Evolutionary conservation across 2,113 vertebrate genomes (phyloP).

Genomic region (Erinaceus europaeus): DNA sequence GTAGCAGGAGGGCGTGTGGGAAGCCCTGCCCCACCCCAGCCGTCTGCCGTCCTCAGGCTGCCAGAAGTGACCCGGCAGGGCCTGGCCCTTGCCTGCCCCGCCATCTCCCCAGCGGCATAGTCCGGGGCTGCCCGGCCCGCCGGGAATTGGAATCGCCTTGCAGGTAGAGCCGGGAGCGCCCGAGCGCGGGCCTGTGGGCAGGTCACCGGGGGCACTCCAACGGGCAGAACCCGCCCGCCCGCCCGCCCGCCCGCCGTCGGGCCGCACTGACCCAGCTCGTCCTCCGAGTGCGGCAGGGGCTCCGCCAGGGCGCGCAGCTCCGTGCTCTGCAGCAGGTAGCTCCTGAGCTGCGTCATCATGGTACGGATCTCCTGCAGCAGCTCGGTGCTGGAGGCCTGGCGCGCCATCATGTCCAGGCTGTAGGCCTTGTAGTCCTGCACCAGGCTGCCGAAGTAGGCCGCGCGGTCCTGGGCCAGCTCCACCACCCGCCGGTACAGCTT

Average conservation of each 20-base stretch:
- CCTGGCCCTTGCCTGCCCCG: no score
- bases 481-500: slow-evolving; percentile 94
- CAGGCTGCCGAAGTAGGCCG: slow-evolving; percentile 94
- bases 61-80: no score
- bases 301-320: slow-evolving; percentile 92
- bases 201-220: no score
- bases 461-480: slow-evolving; percentile 91
- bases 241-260: not conserved
- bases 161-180: no score
- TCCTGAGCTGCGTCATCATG: slow-evolving; percentile 99
- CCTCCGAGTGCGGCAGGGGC: slow-evolving; percentile 80
- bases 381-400: slow-evolving; percentile 92
- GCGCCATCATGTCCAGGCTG: slow-evolving; percentile 93
- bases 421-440: slow-evolving; percentile 93
- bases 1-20: no score
- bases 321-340: slow-evolving; percentile 94
- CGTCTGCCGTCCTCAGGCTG: no score
- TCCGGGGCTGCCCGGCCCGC: no score
- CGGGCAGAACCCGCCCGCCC: no score
- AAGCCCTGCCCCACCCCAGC: no score
- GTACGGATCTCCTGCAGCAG: slow-evolving; percentile 97
- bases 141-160: no score
- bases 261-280: slow-evolving; percentile 85
- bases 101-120: no score
- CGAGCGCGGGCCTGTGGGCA: no score